Evolutionary conservation across 2,888 invertebrate species (phyloP).

Genomic region (Drosophila nr. perissopoda): DNA sequence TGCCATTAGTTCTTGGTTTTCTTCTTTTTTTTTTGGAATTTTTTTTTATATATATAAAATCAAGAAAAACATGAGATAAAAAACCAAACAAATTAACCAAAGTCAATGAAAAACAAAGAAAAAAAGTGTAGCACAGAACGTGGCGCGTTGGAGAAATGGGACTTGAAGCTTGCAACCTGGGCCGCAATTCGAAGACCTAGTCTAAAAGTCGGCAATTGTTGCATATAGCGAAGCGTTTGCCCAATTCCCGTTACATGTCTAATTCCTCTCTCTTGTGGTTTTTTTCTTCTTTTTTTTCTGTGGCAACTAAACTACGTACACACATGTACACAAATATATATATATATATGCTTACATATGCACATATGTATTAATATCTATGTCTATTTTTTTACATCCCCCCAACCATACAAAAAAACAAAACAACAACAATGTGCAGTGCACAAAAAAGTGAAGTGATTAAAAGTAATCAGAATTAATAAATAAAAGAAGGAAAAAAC

Average conservation of each 20-base stretch:
- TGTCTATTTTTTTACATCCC: not conserved
- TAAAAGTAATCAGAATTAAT: slow-evolving; percentile 37
- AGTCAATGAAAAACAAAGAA: slow-evolving; percentile 5
- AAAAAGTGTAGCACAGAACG: slow-evolving; percentile 36
- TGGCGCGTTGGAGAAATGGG: slow-evolving; percentile 17
- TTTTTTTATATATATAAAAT: slow-evolving; percentile 14
- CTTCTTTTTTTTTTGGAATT: slow-evolving; percentile 9
- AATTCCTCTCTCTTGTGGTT: slow-evolving; percentile 1
- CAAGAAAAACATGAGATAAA: not conserved
- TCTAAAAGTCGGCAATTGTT: slow-evolving; percentile 67
- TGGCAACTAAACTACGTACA: slow-evolving; percentile 9
- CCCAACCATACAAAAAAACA: not conserved
- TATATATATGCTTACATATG: not conserved
- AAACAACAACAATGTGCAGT: slow-evolving; percentile 44
- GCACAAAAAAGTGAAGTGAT: slow-evolving; percentile 62
- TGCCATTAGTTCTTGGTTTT: slow-evolving; percentile 34
- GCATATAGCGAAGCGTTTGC: slow-evolving; percentile 48
- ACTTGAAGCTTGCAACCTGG: slow-evolving; percentile 30
- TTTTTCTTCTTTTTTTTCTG: slow-evolving; percentile 44
- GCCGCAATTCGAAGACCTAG: slow-evolving; percentile 21
- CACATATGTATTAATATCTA: slow-evolving; percentile 10
- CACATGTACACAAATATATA: slow-evolving; percentile 15
- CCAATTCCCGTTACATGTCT: slow-evolving; percentile 23
- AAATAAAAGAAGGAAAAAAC: slow-evolving; percentile 21
- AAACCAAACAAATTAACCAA: slow-evolving; percentile 28